Conservation (phyloP, 2,113 vertebrate genomes). For the Ramphastos sulfuratus region DNA sequence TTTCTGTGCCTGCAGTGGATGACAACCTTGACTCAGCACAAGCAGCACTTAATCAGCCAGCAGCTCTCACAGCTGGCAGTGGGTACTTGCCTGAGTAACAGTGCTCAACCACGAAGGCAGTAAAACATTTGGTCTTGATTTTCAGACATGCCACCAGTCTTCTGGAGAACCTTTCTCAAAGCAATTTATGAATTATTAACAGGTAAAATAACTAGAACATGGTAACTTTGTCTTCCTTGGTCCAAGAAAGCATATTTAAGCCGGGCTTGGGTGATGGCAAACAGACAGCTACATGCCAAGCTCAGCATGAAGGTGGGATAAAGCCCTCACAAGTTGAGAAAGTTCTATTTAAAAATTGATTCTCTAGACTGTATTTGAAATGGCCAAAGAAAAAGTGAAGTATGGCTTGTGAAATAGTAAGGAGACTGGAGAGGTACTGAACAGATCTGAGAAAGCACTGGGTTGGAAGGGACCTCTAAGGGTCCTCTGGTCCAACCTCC, state of each 20-base stretch:
- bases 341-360: neutral
- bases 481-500: too few relatives aligned
- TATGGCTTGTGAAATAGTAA: neutral
- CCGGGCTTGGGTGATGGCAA: neutral
- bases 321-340: neutral
- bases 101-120: neutral
- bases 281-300: neutral
- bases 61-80: neutral
- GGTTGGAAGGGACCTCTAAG: too few relatives aligned
- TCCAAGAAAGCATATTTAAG: neutral
- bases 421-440: neutral
- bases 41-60: neutral
- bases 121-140: neutral
- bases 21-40: neutral
- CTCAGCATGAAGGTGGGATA: neutral
- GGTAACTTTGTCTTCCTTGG: neutral
- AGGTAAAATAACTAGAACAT: neutral
- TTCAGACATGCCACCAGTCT: neutral
- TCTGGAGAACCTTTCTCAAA: neutral
- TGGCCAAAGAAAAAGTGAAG: neutral
- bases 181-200: conserved; percentile 13
- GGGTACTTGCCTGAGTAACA: neutral
- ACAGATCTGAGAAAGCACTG: neutral
- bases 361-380: neutral
- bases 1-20: neutral